These are phyloP conservation scores for Corythaeola cristata DNA, from an alignment of 2,113 vertebrate species.

Conservation along the genomic window DNA sequence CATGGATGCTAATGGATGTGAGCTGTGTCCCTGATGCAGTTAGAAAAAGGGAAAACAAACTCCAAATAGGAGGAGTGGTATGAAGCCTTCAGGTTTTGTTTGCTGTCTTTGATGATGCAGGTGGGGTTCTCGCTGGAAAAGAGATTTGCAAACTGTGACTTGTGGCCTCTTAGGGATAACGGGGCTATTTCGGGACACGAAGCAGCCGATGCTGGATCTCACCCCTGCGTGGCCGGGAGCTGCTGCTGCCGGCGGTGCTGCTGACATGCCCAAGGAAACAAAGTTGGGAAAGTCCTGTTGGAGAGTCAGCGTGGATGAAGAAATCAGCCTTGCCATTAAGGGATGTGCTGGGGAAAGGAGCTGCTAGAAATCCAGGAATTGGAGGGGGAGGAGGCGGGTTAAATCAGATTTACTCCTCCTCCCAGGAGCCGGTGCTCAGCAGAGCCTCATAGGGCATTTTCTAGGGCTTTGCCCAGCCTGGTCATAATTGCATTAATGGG, in stretches of 20 bases:
- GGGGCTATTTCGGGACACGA: accelerated
- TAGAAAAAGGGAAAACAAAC: background rate
- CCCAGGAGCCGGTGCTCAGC: background rate
- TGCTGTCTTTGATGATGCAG: background rate
- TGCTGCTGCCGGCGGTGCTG: background rate
- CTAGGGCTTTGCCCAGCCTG: background rate
- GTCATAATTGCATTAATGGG: background rate
- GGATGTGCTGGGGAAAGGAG: background rate
- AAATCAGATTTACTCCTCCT: background rate
- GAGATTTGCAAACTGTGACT: background rate
- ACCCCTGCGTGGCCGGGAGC: background rate
- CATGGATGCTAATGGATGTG: accelerated
- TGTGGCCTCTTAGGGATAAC: background rate
- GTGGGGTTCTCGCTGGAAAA: background rate
- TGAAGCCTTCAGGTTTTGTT: background rate
- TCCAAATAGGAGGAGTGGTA: background rate
- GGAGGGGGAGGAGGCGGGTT: background rate
- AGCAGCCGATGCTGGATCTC: background rate
- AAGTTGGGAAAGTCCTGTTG: background rate
- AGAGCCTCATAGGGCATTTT: accelerated
- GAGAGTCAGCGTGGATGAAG: accelerated
- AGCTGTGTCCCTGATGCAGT: accelerated
- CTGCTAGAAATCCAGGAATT: no score
- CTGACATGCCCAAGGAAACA: background rate
- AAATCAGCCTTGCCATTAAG: background rate